Evolutionary conservation across 1,140 invertebrate species (phyloP).

Genomic region (Phortica variegata): DNA sequence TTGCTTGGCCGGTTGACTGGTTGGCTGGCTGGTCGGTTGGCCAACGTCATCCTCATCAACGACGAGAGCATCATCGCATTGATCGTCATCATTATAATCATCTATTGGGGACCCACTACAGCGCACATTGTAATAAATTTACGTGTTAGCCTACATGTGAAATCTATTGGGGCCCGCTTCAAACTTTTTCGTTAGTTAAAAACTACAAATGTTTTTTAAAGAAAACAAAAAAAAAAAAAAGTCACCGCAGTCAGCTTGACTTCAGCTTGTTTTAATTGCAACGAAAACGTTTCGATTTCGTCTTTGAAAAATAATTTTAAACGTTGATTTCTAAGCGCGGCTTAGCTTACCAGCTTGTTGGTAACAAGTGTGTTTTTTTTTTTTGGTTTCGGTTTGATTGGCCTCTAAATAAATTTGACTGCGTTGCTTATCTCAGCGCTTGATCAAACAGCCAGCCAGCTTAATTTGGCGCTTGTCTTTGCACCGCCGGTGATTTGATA

Average conservation of each 20-base stretch:
- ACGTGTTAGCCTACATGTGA: constrained; percentile 39
- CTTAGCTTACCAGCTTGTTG: constrained; percentile 4
- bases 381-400: constrained; percentile 13
- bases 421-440: constrained; percentile 22
- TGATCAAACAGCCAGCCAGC: constrained; percentile 7
- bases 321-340: not conserved
- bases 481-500: no score
- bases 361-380: constrained; percentile 39
- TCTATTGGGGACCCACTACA: constrained; percentile 1
- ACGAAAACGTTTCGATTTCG: constrained; percentile 39
- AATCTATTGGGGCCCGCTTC: not conserved
- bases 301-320: constrained; percentile 22
- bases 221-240: no score
- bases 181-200: constrained; percentile 15
- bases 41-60: no score
- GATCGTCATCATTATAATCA: not conserved
- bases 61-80: not conserved
- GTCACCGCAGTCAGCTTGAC: no score
- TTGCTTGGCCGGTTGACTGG: no score
- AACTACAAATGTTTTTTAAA: not conserved
- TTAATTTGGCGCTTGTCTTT: constrained; percentile 40
- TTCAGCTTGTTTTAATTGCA: constrained; percentile 47
- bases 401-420: constrained; percentile 3
- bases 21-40: no score
- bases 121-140: constrained; percentile 37